A percentile compares a stretch with the other conserved stretches of the same genome.
phyloP scores from a whole-genome alignment of 2,797 vertebrate species.

The Lacerta bilineata region DNA sequence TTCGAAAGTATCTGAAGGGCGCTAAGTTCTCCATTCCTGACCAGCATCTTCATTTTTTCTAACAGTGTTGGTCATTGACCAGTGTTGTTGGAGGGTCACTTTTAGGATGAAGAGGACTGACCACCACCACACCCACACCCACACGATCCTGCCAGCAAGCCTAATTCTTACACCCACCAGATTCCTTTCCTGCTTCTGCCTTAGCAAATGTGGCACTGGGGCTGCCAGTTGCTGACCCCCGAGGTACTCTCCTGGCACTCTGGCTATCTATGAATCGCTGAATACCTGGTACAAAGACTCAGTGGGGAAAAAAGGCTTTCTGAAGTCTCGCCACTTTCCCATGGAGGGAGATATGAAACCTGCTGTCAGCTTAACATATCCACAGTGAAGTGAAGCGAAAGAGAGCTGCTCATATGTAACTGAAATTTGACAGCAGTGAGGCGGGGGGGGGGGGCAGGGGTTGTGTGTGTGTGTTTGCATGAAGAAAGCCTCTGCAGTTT shows the following conservation, averaged over 20 bases:
- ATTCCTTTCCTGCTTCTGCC: background rate
- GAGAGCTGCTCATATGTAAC: background rate
- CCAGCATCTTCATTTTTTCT: no score
- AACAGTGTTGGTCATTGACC: background rate
- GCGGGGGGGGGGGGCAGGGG: background rate
- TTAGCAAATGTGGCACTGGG: no score
- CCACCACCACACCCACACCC: background rate
- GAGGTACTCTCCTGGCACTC: background rate
- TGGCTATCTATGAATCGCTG: background rate
- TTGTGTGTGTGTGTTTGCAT: background rate
- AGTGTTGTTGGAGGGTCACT: background rate
- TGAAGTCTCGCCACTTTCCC: background rate
- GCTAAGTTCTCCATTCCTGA: no score
- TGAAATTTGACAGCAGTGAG: conserved; percentile 23
- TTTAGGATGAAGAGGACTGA: background rate
- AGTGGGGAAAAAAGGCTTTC: background rate
- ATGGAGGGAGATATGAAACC: conserved; percentile 10
- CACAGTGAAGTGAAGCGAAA: background rate
- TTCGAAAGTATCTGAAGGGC: no score
- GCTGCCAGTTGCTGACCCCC: background rate
- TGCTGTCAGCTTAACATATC: conserved; percentile 16
- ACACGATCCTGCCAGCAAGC: background rate
- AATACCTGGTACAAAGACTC: background rate
- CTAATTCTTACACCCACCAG: background rate
- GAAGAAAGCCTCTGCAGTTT: background rate